These are phyloP conservation scores for Morone saxatilis DNA, from an alignment of 2,113 vertebrate species.

Conservation along the genomic window DNA sequence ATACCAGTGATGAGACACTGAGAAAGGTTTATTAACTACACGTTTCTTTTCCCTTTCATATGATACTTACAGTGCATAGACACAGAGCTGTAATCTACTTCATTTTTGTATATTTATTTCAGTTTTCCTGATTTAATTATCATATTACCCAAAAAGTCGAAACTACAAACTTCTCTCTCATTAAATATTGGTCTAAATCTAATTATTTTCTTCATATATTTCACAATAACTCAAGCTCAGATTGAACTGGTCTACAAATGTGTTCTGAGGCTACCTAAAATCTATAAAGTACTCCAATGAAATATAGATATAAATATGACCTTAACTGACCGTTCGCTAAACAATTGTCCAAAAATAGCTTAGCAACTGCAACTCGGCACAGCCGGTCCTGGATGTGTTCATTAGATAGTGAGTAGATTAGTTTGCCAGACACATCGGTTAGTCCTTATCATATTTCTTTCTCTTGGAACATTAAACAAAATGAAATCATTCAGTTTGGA, in stretches of 20 bases:
- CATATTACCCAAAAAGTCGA: neutral
- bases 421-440: too few species aligned
- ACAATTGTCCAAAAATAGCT: neutral
- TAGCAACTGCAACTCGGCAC: too few species aligned
- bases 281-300: neutral
- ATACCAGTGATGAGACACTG: neutral
- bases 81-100: neutral
- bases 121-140: neutral
- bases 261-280: neutral
- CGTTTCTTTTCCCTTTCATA: neutral
- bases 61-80: neutral
- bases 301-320: neutral
- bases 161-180: neutral
- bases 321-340: neutral
- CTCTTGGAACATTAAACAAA: too few species aligned
- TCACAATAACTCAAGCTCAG: neutral
- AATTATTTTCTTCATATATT: neutral
- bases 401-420: too few species aligned
- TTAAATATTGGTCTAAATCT: neutral
- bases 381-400: too few species aligned
- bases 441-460: too few species aligned
- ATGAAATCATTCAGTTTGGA: too few species aligned
- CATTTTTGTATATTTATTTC: neutral
- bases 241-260: neutral
- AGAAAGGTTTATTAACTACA: neutral